Conservation (phyloP, 2,888 invertebrate genomes). For the Tipula unca region DNA sequence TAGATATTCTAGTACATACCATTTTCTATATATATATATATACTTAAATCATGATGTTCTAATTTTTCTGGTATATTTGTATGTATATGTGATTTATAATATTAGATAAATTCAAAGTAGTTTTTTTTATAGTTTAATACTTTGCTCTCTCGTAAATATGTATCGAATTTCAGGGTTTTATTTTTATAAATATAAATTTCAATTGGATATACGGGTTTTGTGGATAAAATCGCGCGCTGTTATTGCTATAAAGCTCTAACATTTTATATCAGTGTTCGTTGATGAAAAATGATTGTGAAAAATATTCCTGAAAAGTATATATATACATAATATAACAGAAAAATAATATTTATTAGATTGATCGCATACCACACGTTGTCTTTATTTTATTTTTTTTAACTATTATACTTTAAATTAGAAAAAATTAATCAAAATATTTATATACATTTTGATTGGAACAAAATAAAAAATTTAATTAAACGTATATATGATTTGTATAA, state of each 20-base stretch:
- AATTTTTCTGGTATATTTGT: neutral
- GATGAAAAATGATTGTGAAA: neutral
- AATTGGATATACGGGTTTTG: neutral
- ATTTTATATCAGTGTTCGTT: neutral
- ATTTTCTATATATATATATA: neutral
- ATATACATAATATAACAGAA: neutral
- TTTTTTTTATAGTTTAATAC: neutral
- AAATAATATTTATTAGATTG: conserved; percentile 8
- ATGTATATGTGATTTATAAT: neutral
- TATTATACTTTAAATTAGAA: neutral
- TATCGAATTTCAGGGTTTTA: neutral
- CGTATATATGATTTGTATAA: neutral
- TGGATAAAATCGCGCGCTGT: neutral
- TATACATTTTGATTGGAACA: neutral
- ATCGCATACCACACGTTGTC: neutral
- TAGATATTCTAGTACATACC: neutral
- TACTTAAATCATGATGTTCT: neutral
- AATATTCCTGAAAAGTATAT: too few species aligned
- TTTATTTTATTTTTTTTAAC: neutral
- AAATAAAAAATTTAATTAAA: neutral
- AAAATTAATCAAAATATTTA: neutral
- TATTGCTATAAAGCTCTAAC: neutral
- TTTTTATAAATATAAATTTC: neutral
- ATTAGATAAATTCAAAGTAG: neutral
- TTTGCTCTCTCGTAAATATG: neutral